Evolutionary conservation across 2,797 vertebrate genomes (phyloP), one percentile per base, ranked within the genome.

Genomic region (Protosalanx chinensis): DNA sequence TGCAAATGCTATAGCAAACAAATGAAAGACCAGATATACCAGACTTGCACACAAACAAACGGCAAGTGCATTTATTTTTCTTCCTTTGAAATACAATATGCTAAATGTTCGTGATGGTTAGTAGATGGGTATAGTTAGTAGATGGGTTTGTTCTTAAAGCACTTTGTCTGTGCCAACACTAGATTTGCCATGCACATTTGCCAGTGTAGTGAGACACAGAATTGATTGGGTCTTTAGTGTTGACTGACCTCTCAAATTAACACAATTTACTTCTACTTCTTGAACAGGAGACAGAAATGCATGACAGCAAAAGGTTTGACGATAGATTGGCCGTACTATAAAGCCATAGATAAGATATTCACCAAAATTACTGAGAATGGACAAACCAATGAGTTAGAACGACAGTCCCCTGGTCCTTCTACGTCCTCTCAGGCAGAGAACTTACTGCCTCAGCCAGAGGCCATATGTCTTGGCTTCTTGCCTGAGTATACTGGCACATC

Each of bases 321-420:
- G 1, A 94, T 97, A 1, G 96, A 98, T 82, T 99, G 97, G 97
- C 96, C 97, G 20, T 99, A 98, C 88, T 99, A 91, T 83, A 95
- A 95, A 88, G 85, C 95, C 79, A 99, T 99, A 78, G 96, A 98
- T 81, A 96, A 95, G 89, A 99, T 99, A 86, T 92, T 99, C 80
- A 93, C 94, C 85, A 97, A 95, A 86, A 92, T 93, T n/a, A 90
- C 94, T 70, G 96, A 97, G 83, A 93, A 90, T 0, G 93, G 90
- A 10, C 91, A 95, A 66, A 91, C 92, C 86, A 94, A 88, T 84
- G 89, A 94, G 77, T 82, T 94, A 10, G 95, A 96, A 67, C 89
- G 91, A 71, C 94, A 93, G 84, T 89, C 90, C 37, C 91, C 95
- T 15, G 96, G 95, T 29, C 88, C 91, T 0, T 96, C 96, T 81